A percentile compares a stretch with the other conserved stretches of the same genome.
phyloP scores from a whole-genome alignment of 2,113 vertebrate genomes.

The Poeciliopsis retropinna region DNA sequence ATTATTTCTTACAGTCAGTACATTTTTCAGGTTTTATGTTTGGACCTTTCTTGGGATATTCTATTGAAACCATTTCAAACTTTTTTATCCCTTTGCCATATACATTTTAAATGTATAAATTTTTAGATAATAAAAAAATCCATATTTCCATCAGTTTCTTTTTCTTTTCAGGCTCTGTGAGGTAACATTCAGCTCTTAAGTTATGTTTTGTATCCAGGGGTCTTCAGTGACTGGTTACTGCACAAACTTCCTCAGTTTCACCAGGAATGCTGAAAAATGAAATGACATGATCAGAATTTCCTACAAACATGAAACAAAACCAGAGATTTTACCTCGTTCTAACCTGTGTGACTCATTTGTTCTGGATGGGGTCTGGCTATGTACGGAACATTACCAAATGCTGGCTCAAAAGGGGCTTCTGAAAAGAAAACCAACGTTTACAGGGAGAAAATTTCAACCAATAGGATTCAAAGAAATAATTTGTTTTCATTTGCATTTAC shows the following conservation, averaged over 20 bases:
- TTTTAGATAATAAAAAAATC: not conserved
- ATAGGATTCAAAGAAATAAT: not conserved
- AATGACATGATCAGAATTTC: slow-evolving; percentile 13
- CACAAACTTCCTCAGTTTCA: slow-evolving; percentile 87
- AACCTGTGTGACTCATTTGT: slow-evolving; percentile 89
- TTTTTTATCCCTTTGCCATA: not conserved
- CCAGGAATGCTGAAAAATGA: slow-evolving; percentile 87
- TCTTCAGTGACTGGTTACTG: slow-evolving; percentile 34
- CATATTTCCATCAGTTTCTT: not conserved
- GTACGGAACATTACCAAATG: slow-evolving; percentile 79
- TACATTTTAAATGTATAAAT: not conserved
- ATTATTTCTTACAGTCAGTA: no score
- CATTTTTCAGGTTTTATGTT: no score
- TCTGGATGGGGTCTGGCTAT: slow-evolving; percentile 84
- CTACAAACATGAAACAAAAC: accelerated
- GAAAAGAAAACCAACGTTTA: slow-evolving; percentile 2
- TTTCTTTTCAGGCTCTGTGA: slow-evolving; percentile 7
- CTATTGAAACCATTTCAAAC: no score
- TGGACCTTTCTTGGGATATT: no score
- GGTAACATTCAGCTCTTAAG: not conserved
- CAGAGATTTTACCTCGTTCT: slow-evolving; percentile 32
- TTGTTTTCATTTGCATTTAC: slow-evolving; percentile 43
- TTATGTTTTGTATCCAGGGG: not conserved
- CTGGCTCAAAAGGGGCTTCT: slow-evolving; percentile 54
- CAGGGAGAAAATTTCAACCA: not conserved